Base-by-base conservation (phyloP, 2,113 vertebrate genomes). In the Thryonomys swinderianus region DNA sequence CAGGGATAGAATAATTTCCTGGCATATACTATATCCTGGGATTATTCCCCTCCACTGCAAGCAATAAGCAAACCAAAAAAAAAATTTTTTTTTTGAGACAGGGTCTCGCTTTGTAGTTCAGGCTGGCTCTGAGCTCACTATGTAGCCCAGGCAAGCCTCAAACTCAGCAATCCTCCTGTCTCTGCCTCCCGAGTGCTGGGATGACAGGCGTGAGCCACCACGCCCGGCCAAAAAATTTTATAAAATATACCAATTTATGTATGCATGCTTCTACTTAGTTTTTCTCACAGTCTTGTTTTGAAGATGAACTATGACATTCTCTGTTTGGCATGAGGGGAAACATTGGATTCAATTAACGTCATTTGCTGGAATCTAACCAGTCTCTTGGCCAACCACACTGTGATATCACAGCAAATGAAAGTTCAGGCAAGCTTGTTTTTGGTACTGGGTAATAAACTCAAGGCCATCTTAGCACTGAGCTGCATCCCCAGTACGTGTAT, bases 361-460 rank as follows among this genome's bases (percentile, higher is more conserved):
- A 66, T 40, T 92, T 82, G 16, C 59, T 93, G 80, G 40, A 71
- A 76, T 89, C 79, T 83, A 40, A 71, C 48, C 59, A 30, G 53
- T 80, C 40, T 95, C 81, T 95, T 92, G 30, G 62, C 40, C 62
- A 87, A 16, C 76, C n/a, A 82, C 45, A 86, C 25, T 53, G 6
- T 93, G 55, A 37, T 87, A 57, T 82, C 66, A 73, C 14, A 94
- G 20, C 55, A 95, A 66, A 18, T 61, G 17, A 83, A 95, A 92
- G 25, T 79, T 93, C 66, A 95, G 55, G 14, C 9, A 61, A 82
- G 55, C 23, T 82, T 82, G 37, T 42, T 37, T 55, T 37, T 23
- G 17, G 51, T 37, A 34, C 30, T 53, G 7, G 48, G 17, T 3
- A 78, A 48, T 53, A 78, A 78, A 53, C 30, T 30, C 30, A 78